phyloP scores from a whole-genome alignment of 2,113 vertebrate genomes.

The Pogona vitticeps region DNA sequence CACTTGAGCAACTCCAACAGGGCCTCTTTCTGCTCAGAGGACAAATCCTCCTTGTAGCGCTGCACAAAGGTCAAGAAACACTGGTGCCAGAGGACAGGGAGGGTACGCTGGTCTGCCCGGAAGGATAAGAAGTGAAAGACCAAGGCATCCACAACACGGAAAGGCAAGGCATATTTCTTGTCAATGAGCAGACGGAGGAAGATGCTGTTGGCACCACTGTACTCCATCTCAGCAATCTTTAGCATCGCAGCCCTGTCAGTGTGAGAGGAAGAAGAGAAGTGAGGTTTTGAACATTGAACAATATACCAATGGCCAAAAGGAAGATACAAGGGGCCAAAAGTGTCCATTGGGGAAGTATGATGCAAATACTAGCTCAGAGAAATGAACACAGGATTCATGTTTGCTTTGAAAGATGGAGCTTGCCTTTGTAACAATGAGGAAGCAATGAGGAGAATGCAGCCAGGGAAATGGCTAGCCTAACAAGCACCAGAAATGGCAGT shows the following conservation, averaged over 20 bases:
- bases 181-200: slow-evolving; percentile 94
- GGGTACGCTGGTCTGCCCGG: slow-evolving; percentile 81
- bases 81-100: slow-evolving; percentile 98
- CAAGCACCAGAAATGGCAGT: background rate
- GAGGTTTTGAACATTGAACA: background rate
- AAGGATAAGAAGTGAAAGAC: slow-evolving; percentile 95
- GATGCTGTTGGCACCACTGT: slow-evolving; percentile 96
- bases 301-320: background rate
- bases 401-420: background rate
- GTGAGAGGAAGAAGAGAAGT: accelerated
- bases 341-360: background rate
- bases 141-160: slow-evolving; percentile 95
- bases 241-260: slow-evolving; percentile 89
- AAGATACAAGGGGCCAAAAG: background rate
- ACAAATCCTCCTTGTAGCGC: slow-evolving; percentile 95
- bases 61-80: slow-evolving; percentile 90
- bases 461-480: background rate
- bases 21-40: slow-evolving; percentile 89
- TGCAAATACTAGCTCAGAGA: background rate
- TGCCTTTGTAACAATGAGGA: background rate
- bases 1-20: slow-evolving; percentile 90
- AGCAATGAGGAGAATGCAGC: background rate
- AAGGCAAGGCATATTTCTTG: slow-evolving; percentile 97
- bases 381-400: background rate
- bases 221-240: slow-evolving; percentile 95